Conservation (phyloP, 2,888 invertebrate species). For the Parnassius smintheus region DNA sequence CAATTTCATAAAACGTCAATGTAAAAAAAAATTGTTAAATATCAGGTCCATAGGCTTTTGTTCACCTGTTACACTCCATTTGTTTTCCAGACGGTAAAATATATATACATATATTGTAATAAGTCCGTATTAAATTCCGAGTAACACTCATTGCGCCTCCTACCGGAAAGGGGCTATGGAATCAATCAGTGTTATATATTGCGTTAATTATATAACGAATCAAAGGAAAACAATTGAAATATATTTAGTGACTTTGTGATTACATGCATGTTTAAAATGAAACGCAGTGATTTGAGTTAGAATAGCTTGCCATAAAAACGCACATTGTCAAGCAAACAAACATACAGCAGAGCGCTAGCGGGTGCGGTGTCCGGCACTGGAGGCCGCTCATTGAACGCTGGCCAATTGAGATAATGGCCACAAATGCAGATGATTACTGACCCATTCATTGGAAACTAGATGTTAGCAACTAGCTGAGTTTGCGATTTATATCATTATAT, state of each 20-base stretch:
- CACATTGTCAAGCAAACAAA: constrained; percentile 68
- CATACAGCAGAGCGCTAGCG: constrained; percentile 54
- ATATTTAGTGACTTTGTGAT: not conserved
- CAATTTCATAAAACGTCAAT: too few species aligned
- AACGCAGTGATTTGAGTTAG: constrained; percentile 8
- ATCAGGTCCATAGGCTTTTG: too few species aligned
- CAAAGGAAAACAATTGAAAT: not conserved
- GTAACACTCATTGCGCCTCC: too few species aligned
- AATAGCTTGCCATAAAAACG: constrained; percentile 45
- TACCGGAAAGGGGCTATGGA: too few species aligned
- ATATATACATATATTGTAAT: too few species aligned
- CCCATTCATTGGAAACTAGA: constrained; percentile 74
- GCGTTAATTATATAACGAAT: not conserved
- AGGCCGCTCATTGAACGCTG: constrained; percentile 9
- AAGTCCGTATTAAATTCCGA: too few species aligned
- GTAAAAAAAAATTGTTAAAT: too few species aligned
- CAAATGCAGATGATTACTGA: constrained; percentile 79
- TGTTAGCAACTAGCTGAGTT: constrained; percentile 48
- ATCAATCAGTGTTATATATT: too few species aligned
- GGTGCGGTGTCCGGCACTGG: constrained; percentile 70
- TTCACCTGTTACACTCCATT: too few species aligned
- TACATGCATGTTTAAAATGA: constrained; percentile 1
- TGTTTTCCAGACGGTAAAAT: too few species aligned
- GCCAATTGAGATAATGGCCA: constrained; percentile 78
- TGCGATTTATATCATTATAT: constrained; percentile 60